phyloP scores from a whole-genome alignment of 64 coral and sea anemone genomes.

The Pachyseris speciosa region DNA sequence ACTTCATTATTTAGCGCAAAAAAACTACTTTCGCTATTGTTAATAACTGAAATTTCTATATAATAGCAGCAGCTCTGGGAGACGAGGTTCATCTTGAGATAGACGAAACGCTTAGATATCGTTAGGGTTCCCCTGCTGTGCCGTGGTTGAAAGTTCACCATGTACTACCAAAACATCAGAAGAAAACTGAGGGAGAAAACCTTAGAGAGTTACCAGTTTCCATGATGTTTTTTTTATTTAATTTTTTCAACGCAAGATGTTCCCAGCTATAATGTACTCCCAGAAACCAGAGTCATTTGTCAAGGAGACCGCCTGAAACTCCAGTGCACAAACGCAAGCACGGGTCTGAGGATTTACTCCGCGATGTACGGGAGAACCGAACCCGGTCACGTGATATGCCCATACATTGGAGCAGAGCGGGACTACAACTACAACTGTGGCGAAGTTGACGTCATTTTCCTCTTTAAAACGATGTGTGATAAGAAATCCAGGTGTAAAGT shows the following conservation, averaged over 20 bases:
- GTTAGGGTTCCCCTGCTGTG: too few relatives aligned
- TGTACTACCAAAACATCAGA: too few relatives aligned
- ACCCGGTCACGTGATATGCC: constrained; percentile 38
- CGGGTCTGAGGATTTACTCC: not conserved
- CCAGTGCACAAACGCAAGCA: constrained; percentile 14
- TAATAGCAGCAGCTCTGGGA: too few relatives aligned
- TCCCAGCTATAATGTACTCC: not conserved
- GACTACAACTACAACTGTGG: constrained; percentile 51
- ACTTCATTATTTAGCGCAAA: too few relatives aligned
- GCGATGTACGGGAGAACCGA: constrained; percentile 45
- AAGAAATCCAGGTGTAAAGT: constrained; percentile 34
- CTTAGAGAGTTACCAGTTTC: too few relatives aligned
- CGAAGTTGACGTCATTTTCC: constrained; percentile 24
- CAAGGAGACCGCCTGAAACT: constrained; percentile 11
- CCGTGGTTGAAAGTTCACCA: too few relatives aligned
- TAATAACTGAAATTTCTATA: too few relatives aligned
- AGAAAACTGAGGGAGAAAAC: too few relatives aligned
- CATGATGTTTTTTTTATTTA: not conserved
- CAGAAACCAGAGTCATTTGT: constrained; percentile 5
- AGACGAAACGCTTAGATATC: too few relatives aligned
- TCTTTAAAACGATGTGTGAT: not conserved
- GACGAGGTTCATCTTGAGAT: too few relatives aligned
- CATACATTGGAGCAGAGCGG: constrained; percentile 6
- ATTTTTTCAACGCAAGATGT: not conserved
- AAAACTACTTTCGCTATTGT: too few relatives aligned